Evolutionary conservation across 2,113 vertebrate genomes (phyloP), one percentile per base, ranked within the genome.

Genomic region (Tupaia tana): DNA sequence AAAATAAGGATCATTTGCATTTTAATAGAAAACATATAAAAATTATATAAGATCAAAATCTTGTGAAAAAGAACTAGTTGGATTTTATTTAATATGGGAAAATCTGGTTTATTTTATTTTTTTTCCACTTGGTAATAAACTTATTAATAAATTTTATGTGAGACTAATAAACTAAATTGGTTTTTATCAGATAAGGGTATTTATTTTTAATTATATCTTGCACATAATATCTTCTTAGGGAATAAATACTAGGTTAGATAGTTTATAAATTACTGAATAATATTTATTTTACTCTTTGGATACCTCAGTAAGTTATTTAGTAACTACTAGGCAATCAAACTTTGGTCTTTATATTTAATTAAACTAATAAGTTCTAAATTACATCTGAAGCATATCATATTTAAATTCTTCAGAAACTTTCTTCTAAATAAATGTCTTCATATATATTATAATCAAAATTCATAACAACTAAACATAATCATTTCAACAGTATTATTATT

Each of bases 21-120:
- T 95, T 95, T 96, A 92, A 89, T 2, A 85, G 15, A 80, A 31
- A 96, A 14, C 29, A 61, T 18, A 43, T 25, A 90, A 34, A 94
- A 80, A 64, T 25, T 87, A 7, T 25, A 3, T 64, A 85, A 80
- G 58, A 58, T 25, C 81, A 86, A 58, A 64, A 63, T 78, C 80
- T 54, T 63, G 16, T 14, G 89, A 89, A 97, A 96, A 96, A 94
- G 75, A 90, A 16, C 7, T 77, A 13, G 29, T 9, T 59, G 25
- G 29, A 34, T 89, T 16, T 87, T 86, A 34, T 9, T 85, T 78
- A 86, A 91, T 52, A 78, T 11, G 20, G 16, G 1, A 22, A 92
- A 25, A 91, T 15, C 3, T 6, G 10, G 29, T 69, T 91, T 63
- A 58, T 0, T 34, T 29, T 11, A 13, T 19, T 88, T 77, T 56